Conservation (phyloP, 2,113 vertebrate species). For the Atractosteus spatula region DNA sequence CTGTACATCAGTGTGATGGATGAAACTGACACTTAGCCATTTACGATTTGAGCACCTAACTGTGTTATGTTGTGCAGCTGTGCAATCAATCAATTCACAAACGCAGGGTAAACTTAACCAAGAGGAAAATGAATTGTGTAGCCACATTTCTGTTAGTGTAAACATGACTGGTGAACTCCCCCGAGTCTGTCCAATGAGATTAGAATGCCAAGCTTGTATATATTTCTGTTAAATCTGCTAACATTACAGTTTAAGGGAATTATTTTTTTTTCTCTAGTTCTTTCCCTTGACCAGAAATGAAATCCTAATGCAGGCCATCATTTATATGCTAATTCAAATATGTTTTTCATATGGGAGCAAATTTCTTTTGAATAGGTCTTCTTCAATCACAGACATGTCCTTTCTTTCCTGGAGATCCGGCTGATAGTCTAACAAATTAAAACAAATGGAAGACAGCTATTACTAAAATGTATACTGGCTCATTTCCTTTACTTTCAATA, state of each 20-base stretch:
- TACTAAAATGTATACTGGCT: not conserved
- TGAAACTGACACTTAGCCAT: not conserved
- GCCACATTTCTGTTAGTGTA: constrained; percentile 26
- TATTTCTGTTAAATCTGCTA: constrained; percentile 9
- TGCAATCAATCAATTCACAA: not conserved
- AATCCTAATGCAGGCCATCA: constrained; percentile 2
- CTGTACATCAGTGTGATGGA: not conserved
- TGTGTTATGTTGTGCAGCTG: not conserved
- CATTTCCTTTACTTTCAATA: not conserved
- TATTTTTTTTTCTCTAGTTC: not conserved
- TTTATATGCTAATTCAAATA: constrained; percentile 10
- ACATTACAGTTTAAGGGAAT: constrained; percentile 17
- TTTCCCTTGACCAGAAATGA: not conserved
- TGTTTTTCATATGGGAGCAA: not conserved
- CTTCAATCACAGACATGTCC: not conserved
- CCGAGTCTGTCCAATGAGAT: constrained; percentile 20
- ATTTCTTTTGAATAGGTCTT: not conserved
- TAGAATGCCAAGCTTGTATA: constrained; percentile 14
- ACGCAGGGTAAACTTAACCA: constrained; percentile 6
- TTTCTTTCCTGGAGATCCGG: not conserved
- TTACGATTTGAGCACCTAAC: not conserved
- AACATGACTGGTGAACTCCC: constrained; percentile 13
- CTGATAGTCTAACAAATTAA: constrained; percentile 10
- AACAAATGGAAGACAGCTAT: not conserved
- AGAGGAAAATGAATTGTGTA: constrained; percentile 28